phyloP scores from a whole-genome alignment of 2,888 invertebrate genomes.

The Drosophila barbarae region DNA sequence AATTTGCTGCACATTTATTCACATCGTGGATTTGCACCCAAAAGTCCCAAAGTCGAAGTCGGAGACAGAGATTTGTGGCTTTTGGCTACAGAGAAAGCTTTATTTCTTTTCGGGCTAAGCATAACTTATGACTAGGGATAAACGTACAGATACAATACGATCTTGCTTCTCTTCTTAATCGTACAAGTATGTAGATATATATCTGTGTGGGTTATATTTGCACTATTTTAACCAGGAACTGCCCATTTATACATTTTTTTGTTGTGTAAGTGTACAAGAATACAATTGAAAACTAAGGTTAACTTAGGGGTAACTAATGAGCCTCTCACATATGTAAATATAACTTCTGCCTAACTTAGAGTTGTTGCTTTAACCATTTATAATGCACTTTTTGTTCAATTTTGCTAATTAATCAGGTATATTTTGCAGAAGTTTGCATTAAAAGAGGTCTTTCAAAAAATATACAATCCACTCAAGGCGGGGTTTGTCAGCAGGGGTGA shows the following conservation, averaged over 20 bases:
- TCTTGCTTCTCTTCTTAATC: slow-evolving; percentile 1
- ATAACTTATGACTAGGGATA: slow-evolving; percentile 30
- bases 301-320: slow-evolving; percentile 25
- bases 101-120: slow-evolving; percentile 57
- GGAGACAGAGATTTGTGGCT: slow-evolving; percentile 46
- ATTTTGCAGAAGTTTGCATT: slow-evolving; percentile 5
- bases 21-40: slow-evolving; percentile 53
- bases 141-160: slow-evolving; percentile 22
- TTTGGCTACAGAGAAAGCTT: slow-evolving; percentile 60
- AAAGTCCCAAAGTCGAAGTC: slow-evolving; percentile 14
- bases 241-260: slow-evolving; percentile 48
- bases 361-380: slow-evolving; percentile 1
- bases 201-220: slow-evolving; percentile 50
- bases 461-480: background rate
- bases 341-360: slow-evolving; percentile 11
- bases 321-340: slow-evolving; percentile 22
- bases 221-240: slow-evolving; percentile 72
- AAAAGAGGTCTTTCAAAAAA: slow-evolving; percentile 4
- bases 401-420: slow-evolving; percentile 17
- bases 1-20: slow-evolving; percentile 65
- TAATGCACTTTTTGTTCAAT: slow-evolving; percentile 27
- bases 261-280: slow-evolving; percentile 15
- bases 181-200: slow-evolving; percentile 40
- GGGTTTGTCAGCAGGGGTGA: background rate
- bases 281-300: slow-evolving; percentile 26